These are phyloP conservation scores for Perodicticus potto DNA, from an alignment of 2,797 vertebrate genomes.

Conservation along the genomic window DNA sequence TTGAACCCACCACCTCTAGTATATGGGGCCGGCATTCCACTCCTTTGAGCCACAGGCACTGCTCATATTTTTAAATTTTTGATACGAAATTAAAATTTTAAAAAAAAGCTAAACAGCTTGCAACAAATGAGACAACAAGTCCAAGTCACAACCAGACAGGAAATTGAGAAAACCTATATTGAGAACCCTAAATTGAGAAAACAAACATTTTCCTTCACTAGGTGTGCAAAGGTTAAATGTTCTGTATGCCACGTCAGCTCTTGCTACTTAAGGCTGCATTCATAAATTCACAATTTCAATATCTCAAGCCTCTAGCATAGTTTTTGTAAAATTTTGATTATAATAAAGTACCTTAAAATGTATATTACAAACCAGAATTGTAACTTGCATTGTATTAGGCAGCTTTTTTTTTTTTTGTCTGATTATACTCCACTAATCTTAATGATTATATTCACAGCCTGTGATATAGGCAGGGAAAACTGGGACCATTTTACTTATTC, in stretches of 20 bases:
- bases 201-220: not conserved
- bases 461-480: not conserved
- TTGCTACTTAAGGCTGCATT: not conserved
- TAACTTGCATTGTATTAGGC: not conserved
- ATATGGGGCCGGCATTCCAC: no score
- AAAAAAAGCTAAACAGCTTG: not conserved
- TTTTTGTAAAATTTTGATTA: not conserved
- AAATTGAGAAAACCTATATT: not conserved
- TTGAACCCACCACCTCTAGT: no score
- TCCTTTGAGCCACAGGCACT: no score
- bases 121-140: not conserved
- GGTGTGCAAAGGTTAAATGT: not conserved
- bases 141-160: not conserved
- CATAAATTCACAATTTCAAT: not conserved
- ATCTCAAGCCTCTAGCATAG: not conserved
- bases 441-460: not conserved
- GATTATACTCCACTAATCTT: not conserved
- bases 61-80: not conserved
- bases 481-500: not conserved
- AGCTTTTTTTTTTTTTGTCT: not conserved
- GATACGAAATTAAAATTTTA: not conserved
- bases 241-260: not conserved
- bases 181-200: not conserved
- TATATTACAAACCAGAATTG: no score
- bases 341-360: not conserved